A percentile compares a stretch with the other conserved stretches of the same genome.
Conservation (phyloP, 2,113 vertebrate species). For the Xenopus borealis region DNA sequence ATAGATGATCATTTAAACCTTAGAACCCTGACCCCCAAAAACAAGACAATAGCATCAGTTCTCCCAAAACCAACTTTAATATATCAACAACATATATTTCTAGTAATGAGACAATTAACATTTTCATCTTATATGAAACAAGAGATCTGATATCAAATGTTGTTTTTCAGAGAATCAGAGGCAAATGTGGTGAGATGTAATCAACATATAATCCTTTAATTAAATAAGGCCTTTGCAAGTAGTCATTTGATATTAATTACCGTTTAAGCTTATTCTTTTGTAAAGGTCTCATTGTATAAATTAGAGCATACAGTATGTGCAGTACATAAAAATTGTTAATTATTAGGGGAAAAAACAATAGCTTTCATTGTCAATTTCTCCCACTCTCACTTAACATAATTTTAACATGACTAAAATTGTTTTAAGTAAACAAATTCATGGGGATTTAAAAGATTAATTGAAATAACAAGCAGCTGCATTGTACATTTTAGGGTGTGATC, state of each 20-base stretch:
- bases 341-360: not conserved
- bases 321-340: not conserved
- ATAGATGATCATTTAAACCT: too few relatives aligned
- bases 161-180: not conserved
- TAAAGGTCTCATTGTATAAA: slow-evolving; percentile 2
- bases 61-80: not conserved
- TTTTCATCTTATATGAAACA: not conserved
- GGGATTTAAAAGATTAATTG: not conserved
- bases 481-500: slow-evolving; percentile 5
- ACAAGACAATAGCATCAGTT: not conserved
- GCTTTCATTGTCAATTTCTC: not conserved
- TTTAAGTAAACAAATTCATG: not conserved
- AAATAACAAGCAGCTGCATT: not conserved
- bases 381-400: slow-evolving; percentile 3
- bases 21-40: too few relatives aligned
- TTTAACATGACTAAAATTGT: not conserved
- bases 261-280: slow-evolving; percentile 2
- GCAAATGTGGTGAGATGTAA: not conserved
- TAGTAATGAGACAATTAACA: not conserved
- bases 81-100: too few relatives aligned
- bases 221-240: not conserved
- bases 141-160: not conserved
- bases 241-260: slow-evolving; percentile 6
- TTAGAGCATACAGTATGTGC: slow-evolving; percentile 2
- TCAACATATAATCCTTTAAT: slow-evolving; percentile 1